A percentile compares a stretch with the other conserved stretches of the same genome.
These are phyloP conservation scores for Emydocephalus ijimae DNA, from an alignment of 2,113 vertebrate species.

Conservation along the genomic window DNA sequence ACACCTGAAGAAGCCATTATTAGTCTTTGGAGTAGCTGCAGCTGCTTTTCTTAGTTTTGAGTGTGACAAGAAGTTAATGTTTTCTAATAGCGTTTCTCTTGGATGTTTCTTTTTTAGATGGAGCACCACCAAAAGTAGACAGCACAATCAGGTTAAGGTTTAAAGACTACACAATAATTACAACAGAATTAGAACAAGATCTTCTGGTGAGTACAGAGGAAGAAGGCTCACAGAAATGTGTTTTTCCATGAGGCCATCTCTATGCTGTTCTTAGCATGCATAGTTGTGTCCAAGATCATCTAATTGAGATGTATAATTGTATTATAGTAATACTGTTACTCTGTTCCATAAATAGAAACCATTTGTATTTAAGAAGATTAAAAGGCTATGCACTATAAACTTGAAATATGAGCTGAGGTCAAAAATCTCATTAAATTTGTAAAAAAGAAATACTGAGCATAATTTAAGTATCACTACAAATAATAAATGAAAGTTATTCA, in stretches of 20 bases:
- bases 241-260: fast-evolving
- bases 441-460: neutral
- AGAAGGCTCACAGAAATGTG: fast-evolving
- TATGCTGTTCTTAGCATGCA: neutral
- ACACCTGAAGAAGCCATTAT: neutral
- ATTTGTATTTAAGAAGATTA: neutral
- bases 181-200: constrained; percentile 73
- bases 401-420: neutral
- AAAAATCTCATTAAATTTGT: neutral
- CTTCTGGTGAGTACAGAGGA: constrained; percentile 69
- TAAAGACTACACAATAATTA: constrained; percentile 76
- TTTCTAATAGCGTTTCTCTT: constrained; percentile 20
- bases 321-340: neutral
- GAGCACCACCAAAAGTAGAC: constrained; percentile 72
- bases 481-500: neutral
- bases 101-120: constrained; percentile 62
- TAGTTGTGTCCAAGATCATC: neutral
- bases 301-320: neutral
- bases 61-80: neutral
- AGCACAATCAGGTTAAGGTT: constrained; percentile 76
- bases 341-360: fast-evolving
- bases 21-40: neutral
- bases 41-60: neutral
- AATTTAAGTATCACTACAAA: neutral
- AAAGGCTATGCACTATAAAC: neutral